These are phyloP conservation scores for Pollicipes pollicipes DNA, from an alignment of 1,140 invertebrate species.

Conservation along the genomic window DNA sequence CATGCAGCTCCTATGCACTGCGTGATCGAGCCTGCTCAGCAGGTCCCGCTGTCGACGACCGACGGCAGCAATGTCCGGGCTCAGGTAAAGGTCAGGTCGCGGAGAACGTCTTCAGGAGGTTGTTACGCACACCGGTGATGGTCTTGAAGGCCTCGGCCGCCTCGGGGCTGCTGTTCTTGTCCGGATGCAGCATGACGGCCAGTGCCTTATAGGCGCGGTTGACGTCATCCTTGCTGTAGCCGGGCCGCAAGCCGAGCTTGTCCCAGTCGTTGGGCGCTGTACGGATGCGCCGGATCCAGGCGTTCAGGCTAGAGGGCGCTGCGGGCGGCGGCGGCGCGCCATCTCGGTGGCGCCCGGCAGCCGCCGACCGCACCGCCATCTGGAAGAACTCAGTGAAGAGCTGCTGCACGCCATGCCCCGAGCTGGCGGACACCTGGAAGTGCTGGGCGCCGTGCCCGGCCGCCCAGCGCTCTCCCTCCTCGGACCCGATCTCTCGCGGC, in stretches of 20 bases:
- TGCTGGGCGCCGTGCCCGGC: slow-evolving; percentile 15
- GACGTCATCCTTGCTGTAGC: slow-evolving; percentile 28
- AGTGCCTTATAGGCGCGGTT: slow-evolving; percentile 31
- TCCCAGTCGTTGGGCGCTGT: background rate
- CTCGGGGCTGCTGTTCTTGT: slow-evolving; percentile 32
- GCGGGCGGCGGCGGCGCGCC: slow-evolving; percentile 32
- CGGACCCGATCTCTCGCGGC: background rate
- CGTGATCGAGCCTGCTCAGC: too few species aligned
- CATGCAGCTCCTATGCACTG: too few species aligned
- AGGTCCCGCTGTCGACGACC: too few species aligned
- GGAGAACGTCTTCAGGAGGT: slow-evolving; percentile 12
- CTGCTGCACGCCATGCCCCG: slow-evolving; percentile 15
- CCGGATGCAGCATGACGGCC: slow-evolving; percentile 32
- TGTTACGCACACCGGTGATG: slow-evolving; percentile 19
- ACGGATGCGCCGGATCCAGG: slow-evolving; percentile 15
- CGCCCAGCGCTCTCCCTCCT: slow-evolving; percentile 14
- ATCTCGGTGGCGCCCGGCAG: slow-evolving; percentile 32
- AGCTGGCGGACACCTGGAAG: slow-evolving; percentile 17
- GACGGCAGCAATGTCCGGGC: too few species aligned
- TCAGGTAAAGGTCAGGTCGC: too few species aligned
- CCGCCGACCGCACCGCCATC: slow-evolving; percentile 29
- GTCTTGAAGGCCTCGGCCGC: slow-evolving; percentile 34
- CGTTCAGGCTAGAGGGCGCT: slow-evolving; percentile 31
- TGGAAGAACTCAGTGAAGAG: slow-evolving; percentile 31
- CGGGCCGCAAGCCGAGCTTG: background rate